Conservation (phyloP, 2,113 vertebrate species). For the Nothocercus julius region DNA sequence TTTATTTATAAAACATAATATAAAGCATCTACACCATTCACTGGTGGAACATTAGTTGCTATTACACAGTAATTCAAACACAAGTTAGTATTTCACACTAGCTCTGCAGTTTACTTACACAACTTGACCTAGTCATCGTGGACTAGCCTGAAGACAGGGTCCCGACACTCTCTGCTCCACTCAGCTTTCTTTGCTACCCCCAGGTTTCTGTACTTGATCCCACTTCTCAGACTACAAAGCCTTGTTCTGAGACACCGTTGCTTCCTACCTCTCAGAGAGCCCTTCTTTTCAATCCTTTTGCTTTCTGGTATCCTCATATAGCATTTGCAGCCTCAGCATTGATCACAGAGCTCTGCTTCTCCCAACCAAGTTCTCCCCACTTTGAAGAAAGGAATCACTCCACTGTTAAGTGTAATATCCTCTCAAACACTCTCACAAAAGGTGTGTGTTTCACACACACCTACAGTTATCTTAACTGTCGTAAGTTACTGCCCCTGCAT, state of each 20-base stretch:
- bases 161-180: neutral
- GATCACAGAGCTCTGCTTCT: neutral
- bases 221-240: neutral
- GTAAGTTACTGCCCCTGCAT: too few species aligned
- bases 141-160: conserved; percentile 9
- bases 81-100: conserved; percentile 54
- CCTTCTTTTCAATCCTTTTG: neutral
- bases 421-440: neutral
- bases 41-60: conserved; percentile 69
- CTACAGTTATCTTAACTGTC: neutral
- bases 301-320: neutral
- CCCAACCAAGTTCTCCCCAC: neutral
- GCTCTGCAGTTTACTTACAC: conserved; percentile 10
- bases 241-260: neutral
- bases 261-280: neutral
- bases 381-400: neutral
- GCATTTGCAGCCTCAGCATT: neutral
- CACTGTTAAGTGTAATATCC: neutral
- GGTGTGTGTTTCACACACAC: neutral
- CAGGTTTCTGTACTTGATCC: neutral
- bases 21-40: conserved; percentile 76
- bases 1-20: conserved; percentile 81
- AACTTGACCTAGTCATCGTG: neutral
- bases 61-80: conserved; percentile 79
- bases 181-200: neutral